A percentile compares a stretch with the other conserved stretches of the same genome.
phyloP scores from a whole-genome alignment of 2,113 vertebrate species.

The Brachypteracias leptosomus region DNA sequence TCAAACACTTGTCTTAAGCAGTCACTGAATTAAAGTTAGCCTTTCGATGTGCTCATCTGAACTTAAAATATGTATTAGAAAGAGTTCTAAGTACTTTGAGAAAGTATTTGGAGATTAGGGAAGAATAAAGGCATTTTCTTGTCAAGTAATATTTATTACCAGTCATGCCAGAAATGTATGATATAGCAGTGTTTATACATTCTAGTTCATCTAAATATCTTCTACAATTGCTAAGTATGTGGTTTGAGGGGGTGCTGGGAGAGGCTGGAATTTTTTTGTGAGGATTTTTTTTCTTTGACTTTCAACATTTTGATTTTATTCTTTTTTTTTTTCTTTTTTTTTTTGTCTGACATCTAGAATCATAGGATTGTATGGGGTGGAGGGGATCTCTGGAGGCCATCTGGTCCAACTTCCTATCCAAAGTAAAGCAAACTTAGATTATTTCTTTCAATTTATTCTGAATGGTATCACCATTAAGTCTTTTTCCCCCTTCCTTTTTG shows the following conservation, averaged over 20 bases:
- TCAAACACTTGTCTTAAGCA: neutral
- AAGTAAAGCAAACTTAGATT: neutral
- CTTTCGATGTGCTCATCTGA: neutral
- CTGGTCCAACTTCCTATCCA: neutral
- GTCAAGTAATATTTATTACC: neutral
- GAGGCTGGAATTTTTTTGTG: neutral
- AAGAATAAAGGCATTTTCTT: neutral
- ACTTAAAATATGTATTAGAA: neutral
- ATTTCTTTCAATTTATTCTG: neutral
- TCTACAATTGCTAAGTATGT: neutral
- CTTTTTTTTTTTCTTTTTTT: neutral
- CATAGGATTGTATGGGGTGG: neutral
- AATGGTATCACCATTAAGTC: neutral
- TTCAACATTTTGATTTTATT: neutral
- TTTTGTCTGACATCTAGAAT: neutral
- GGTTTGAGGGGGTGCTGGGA: neutral
- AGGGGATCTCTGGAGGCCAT: neutral
- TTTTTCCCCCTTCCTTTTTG: neutral
- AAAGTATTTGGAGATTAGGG: neutral
- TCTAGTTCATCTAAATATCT: neutral
- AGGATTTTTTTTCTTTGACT: neutral
- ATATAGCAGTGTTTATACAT: neutral
- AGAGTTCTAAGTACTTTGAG: neutral
- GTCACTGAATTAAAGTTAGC: neutral
- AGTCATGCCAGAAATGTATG: neutral